phyloP scores from a whole-genome alignment of 2,113 vertebrate genomes.

The Pachyramphus minor region DNA sequence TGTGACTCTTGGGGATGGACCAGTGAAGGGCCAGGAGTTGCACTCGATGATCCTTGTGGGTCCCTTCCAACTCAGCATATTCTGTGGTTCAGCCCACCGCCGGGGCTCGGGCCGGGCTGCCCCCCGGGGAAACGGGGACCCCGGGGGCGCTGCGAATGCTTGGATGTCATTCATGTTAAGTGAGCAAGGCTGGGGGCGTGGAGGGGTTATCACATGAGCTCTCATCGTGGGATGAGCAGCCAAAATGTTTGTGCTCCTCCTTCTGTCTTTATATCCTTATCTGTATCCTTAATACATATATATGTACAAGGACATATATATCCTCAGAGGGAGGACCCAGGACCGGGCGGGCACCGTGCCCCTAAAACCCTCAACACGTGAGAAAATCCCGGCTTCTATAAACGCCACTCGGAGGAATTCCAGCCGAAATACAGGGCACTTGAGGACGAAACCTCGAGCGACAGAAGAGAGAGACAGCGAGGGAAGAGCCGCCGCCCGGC shows the following conservation, averaged over 20 bases:
- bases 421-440: background rate
- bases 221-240: fast-evolving
- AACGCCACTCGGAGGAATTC: background rate
- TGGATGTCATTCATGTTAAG: background rate
- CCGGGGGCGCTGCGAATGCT: fast-evolving
- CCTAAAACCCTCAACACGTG: background rate
- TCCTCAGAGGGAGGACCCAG: background rate
- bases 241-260: background rate
- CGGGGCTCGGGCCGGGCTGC: background rate
- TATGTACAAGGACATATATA: too few relatives aligned
- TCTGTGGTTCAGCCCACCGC: too few relatives aligned
- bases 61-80: background rate
- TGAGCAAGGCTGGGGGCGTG: background rate
- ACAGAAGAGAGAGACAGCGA: background rate
- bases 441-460: background rate
- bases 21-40: background rate
- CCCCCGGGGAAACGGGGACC: background rate
- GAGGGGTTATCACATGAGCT: fast-evolving
- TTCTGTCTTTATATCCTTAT: background rate
- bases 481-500: too few relatives aligned
- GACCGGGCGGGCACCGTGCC: fast-evolving
- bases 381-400: background rate
- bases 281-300: background rate
- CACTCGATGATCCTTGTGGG: background rate
- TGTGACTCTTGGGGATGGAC: background rate